Evolutionary conservation across 2,888 invertebrate genomes (phyloP).

Genomic region (Sphaerophoria taeniata): DNA sequence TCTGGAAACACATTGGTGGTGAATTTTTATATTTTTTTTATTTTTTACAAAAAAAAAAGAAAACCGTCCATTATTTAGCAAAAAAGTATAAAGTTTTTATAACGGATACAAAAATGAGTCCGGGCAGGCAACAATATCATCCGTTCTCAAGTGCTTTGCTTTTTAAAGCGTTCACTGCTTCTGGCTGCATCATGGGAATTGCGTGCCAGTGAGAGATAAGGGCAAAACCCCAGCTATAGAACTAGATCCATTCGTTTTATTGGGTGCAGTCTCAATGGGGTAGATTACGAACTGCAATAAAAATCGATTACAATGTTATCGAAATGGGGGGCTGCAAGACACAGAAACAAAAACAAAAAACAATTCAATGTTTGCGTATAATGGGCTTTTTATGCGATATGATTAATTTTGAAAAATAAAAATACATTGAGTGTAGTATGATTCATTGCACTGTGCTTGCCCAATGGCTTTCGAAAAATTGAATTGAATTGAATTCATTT

Average conservation of each 20-base stretch:
- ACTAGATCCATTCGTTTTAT: neutral
- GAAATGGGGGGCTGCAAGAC: slow-evolving; percentile 24
- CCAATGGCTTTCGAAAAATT: neutral
- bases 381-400: slow-evolving; percentile 14
- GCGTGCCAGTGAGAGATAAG: slow-evolving; percentile 31
- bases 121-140: neutral
- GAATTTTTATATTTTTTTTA: slow-evolving; percentile 18
- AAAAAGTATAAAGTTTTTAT: slow-evolving; percentile 1
- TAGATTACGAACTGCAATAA: slow-evolving; percentile 33
- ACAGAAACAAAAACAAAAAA: neutral
- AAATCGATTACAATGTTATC: slow-evolving; percentile 26
- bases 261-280: slow-evolving; percentile 22
- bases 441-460: neutral
- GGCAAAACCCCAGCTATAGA: slow-evolving; percentile 7
- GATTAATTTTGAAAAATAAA: slow-evolving; percentile 24
- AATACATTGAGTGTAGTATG: neutral
- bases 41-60: neutral
- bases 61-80: slow-evolving; percentile 25
- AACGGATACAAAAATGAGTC: neutral
- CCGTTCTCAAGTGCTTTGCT: slow-evolving; percentile 8
- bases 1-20: slow-evolving; percentile 20
- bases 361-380: slow-evolving; percentile 10
- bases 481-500: too few species aligned
- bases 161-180: slow-evolving; percentile 11
- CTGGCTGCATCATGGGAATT: slow-evolving; percentile 23